Evolutionary conservation across 2,113 vertebrate species (phyloP).

Genomic region (Setophaga petechia): DNA sequence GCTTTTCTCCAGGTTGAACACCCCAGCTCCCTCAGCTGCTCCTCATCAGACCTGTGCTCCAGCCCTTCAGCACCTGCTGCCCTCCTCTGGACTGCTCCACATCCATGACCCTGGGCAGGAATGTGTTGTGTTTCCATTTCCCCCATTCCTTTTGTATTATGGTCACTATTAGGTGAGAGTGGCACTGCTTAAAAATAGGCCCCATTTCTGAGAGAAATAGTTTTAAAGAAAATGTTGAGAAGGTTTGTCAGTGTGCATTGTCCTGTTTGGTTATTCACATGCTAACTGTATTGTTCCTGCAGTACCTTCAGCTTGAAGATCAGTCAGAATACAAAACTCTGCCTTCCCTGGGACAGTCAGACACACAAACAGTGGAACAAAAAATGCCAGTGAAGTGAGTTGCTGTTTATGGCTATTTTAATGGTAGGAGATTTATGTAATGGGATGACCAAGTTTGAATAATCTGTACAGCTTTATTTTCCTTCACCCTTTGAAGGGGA

Average conservation of each 20-base stretch:
- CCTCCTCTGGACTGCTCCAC: too few relatives aligned
- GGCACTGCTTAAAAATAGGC: neutral
- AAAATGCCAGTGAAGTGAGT: slow-evolving; percentile 80
- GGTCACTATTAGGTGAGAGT: too few relatives aligned
- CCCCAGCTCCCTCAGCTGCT: neutral
- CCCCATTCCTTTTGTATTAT: neutral
- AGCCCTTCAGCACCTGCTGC: neutral
- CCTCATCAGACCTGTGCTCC: neutral
- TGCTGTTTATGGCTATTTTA: slow-evolving; percentile 66
- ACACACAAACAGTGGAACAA: slow-evolving; percentile 46
- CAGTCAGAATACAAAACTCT: slow-evolving; percentile 60
- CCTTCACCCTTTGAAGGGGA: neutral
- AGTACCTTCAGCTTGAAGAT: slow-evolving; percentile 71
- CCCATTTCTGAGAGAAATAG: neutral
- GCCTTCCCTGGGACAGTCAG: slow-evolving; percentile 60
- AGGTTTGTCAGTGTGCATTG: slow-evolving; percentile 1
- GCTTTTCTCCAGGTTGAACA: neutral
- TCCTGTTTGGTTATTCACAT: slow-evolving; percentile 20
- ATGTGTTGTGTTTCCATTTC: neutral
- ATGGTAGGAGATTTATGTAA: neutral
- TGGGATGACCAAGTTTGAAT: neutral
- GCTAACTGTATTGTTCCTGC: slow-evolving; percentile 59
- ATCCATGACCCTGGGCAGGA: rapidly evolving
- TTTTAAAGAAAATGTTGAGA: neutral
- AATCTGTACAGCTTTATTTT: neutral